Percentiles rank a stretch among this genome's conserved stretches.
phyloP scores from a whole-genome alignment of 2,888 invertebrate species.

The Standfussiana lucernea region DNA sequence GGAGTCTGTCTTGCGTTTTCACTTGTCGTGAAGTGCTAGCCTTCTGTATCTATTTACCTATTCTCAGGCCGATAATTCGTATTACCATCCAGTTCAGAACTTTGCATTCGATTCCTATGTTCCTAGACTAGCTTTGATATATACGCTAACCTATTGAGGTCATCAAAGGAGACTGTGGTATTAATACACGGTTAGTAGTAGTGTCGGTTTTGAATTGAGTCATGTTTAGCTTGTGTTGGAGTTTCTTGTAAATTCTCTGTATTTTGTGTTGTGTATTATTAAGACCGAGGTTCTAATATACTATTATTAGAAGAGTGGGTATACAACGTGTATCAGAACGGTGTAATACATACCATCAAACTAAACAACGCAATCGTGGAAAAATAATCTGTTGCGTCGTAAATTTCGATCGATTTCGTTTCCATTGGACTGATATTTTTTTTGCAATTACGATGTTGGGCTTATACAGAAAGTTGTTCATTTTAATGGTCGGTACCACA shows the following conservation, averaged over 20 bases:
- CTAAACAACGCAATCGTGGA: too few relatives aligned
- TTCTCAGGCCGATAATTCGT: slow-evolving; percentile 30
- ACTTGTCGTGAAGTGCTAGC: not conserved
- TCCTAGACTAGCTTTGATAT: slow-evolving; percentile 23
- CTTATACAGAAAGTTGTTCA: too few relatives aligned
- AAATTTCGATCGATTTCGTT: too few relatives aligned
- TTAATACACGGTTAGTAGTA: slow-evolving; percentile 6
- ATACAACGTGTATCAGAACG: too few relatives aligned
- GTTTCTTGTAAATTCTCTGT: not conserved
- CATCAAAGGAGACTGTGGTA: slow-evolving; percentile 10
- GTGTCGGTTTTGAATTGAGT: slow-evolving; percentile 23
- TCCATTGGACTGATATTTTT: too few relatives aligned
- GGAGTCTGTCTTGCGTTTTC: not conserved
- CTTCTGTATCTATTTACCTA: slow-evolving; percentile 5
- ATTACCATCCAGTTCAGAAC: slow-evolving; percentile 51
- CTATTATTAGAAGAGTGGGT: not conserved
- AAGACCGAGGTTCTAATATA: not conserved
- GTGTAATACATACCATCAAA: too few relatives aligned
- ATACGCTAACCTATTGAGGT: slow-evolving; percentile 23
- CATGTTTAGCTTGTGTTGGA: not conserved
- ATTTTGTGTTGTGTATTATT: not conserved
- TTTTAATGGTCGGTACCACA: too few relatives aligned
- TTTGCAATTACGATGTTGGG: too few relatives aligned
- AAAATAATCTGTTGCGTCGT: too few relatives aligned
- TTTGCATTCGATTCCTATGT: slow-evolving; percentile 48